Evolutionary conservation across 23 tunicate species (phyloP), one percentile per base, ranked within the genome.

Genomic region (Halocynthia roretzi): DNA sequence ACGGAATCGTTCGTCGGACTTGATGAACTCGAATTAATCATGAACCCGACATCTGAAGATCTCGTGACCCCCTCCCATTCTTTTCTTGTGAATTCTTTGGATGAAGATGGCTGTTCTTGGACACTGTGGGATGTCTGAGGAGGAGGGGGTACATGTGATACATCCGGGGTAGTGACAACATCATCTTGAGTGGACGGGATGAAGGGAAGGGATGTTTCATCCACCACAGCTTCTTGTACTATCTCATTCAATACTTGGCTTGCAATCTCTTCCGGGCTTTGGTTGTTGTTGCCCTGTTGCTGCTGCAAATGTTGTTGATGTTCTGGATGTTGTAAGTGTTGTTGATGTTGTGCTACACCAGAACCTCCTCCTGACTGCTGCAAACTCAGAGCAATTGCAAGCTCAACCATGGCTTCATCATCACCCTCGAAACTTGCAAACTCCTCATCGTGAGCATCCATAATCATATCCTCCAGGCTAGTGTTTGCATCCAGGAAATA

Each of bases 401-500:
- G 85, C 74, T 90, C 97, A 81, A 90, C 90, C 97, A 90, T 85
- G 55, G 90, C 88, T 65, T 90, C 97, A 62, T 84, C 86, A 48
- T 88, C 97, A 54, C 87, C 90, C 56, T 74, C 78, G 31, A 74
- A 74, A 54, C 56, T 63, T 17, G 78, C 18, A 55, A 74, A 74
- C 31, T 74, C 78, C 21, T 74, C 78, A 8, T 70, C 75, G 0
- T 74, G 58, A 20, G 5, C 58, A 22, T 20, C 78, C 49, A 50
- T 53, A 0, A 74, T 74, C 63, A 74, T 74, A 5, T 50, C 56
- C 21, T 74, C 78, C 19, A 50, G 23, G 23, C 54, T 53, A 18
- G 17, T 44, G n/a, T 40, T 20, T 19, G 54, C 78, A 15, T 74
- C 78, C 62, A 53, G 78, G 64, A 74, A 53, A 31, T 53, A 74